Evolutionary conservation across 2,888 invertebrate genomes (phyloP), one percentile per base, ranked within the genome.

Genomic region (Eurytoma adleriae): DNA sequence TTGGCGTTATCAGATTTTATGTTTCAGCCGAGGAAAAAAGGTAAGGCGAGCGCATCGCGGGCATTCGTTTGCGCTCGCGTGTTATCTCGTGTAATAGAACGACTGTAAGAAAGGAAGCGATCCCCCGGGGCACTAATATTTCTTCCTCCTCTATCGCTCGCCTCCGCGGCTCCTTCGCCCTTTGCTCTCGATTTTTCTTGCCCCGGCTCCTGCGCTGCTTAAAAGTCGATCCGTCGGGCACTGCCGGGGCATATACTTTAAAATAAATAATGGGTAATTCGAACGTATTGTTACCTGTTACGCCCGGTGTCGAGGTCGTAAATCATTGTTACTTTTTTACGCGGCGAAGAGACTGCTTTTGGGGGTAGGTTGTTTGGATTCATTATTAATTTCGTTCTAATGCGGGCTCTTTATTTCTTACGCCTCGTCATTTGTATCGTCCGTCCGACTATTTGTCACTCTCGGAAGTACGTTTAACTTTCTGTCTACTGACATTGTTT

Each of bases 121-220:
- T 70, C 73, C 70, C 74, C 18, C 62, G 57, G 52, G 70, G 74
- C 57, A 20, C 72, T 74, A 79, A 74, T 74, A 79, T 79, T 74
- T 74, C 74, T 79, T 52, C 20, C 62, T 69, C 20, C 66, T 52
- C 20, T 40, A 20, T n/a, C 27, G 61, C 64, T 16, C 48, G 48
- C 27, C 24, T 24, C 20, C 62, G n/a, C 30, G 5, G n/a, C 14
- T 16, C 14, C 61, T 61, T 54, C 54, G 20, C 50, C 61, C 48
- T 77, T 69, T 20, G 48, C 50, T 77, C 57, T 62, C 56, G 70
- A 62, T 70, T 77, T 68, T 72, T 68, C 78, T 62, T 67, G 16
- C 68, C 13, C 40, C 61, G 48, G 18, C 52, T 20, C 52, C 24
- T 62, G 54, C 52, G 14, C 18, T 52, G 68, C 50, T 68, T 68